A percentile compares a stretch with the other conserved stretches of the same genome.
Conservation (phyloP, 2,888 invertebrate genomes). For the Steromphala cineraria region DNA sequence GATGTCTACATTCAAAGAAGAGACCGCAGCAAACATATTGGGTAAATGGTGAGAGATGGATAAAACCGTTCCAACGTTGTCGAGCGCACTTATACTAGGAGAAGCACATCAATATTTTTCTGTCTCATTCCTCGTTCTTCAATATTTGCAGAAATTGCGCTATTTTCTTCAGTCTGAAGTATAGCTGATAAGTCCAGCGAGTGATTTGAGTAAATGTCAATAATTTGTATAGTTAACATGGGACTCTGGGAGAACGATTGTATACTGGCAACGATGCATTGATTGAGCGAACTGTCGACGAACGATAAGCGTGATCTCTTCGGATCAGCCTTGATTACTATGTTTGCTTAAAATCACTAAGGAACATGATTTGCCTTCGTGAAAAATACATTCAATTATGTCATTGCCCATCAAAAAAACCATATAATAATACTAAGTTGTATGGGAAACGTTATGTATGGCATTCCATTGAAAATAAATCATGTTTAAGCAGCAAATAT, state of each 20-base stretch:
- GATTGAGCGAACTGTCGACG: background rate
- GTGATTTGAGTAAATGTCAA: constrained; percentile 13
- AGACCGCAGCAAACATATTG: background rate
- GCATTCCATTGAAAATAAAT: too few species aligned
- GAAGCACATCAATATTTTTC: background rate
- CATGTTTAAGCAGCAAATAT: too few species aligned
- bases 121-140: background rate
- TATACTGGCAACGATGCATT: background rate
- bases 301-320: background rate
- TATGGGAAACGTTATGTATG: too few species aligned
- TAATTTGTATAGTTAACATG: constrained; percentile 11
- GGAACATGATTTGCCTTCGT: background rate
- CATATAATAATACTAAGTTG: background rate
- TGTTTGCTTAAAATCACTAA: background rate
- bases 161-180: constrained; percentile 6
- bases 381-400: background rate
- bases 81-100: background rate
- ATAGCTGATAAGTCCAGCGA: constrained; percentile 6
- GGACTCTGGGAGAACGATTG: background rate
- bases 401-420: background rate
- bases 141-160: constrained; percentile 17
- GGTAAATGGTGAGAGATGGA: background rate
- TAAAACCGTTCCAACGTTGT: background rate
- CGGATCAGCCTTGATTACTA: background rate
- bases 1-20: background rate